Base-by-base conservation (phyloP, 2,888 invertebrate species). In the Rhabditoides inermis region DNA sequence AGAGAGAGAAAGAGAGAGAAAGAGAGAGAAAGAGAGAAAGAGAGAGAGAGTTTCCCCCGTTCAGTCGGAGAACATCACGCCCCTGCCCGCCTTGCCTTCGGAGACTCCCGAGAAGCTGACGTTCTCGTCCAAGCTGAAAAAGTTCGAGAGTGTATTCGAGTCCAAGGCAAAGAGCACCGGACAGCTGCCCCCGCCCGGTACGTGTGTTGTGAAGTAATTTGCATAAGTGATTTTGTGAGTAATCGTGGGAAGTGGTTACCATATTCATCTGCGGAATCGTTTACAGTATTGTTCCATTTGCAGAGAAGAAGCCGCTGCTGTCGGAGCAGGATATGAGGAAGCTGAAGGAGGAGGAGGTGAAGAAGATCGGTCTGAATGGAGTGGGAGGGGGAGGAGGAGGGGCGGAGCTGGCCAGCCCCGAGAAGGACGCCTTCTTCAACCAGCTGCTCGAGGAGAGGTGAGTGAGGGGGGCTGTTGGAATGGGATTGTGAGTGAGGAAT, bases 321-420 rank as follows among this genome's bases (percentile, higher is more conserved):
- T 50, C 53, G 23, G 53, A 58, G 20, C 48, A 51, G 20, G 91
- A 91, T 83, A 85, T 91, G 74, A 88, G 89, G 82, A 86, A 88
- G 81, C 84, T 90, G 83, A 88, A 86, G 81, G 88, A 88, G 77
- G 90, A 90, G 82, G 90, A 90, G 83, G 88, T 88, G 76, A 84
- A 83, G 78, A 88, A 88, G 82, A 87, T 45, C 2, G 20, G 20
- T 20, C 40, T 7, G 20, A 7, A 40, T 1, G 7, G 18, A 40
- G 1, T 18, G 22, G 18, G 20, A n/a, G 40, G 12, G 7, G n/a
- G 7, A 10, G n/a, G n/a, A 10, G 18, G 18, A 10, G 6, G 30
- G 2, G 35, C 42, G 12, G 32, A 39, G 2, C 23, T 49, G 25
- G 40, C 10, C 10, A 54, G 54, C 27, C 54, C 54, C 3, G 54